These are phyloP conservation scores for Hippocampus mohnikei DNA, from an alignment of 2,113 vertebrate genomes.

Conservation along the genomic window DNA sequence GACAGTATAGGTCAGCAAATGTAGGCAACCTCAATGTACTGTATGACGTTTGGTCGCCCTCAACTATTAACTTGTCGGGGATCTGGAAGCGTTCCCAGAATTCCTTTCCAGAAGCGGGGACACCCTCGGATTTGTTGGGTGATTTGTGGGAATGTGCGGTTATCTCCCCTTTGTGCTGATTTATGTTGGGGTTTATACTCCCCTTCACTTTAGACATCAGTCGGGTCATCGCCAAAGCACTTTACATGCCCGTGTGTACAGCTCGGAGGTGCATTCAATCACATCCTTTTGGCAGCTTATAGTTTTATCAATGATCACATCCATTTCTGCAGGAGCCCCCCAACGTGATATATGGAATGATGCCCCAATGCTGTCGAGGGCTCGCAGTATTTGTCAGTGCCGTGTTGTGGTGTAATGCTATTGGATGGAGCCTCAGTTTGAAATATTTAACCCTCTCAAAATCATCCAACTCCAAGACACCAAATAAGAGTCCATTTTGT, in stretches of 20 bases:
- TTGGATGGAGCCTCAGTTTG: slow-evolving; percentile 11
- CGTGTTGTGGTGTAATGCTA: slow-evolving; percentile 3
- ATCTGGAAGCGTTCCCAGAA: slow-evolving; percentile 59
- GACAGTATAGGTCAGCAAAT: background rate
- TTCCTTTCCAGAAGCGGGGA: slow-evolving; percentile 42
- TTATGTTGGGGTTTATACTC: slow-evolving; percentile 62
- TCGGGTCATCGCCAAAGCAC: slow-evolving; percentile 61
- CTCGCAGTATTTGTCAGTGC: slow-evolving; percentile 7
- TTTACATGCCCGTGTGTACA: slow-evolving; percentile 59
- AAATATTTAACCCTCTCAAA: slow-evolving; percentile 24
- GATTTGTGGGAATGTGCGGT: slow-evolving; percentile 60
- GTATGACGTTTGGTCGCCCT: background rate
- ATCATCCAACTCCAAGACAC: slow-evolving; percentile 1
- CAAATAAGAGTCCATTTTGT: slow-evolving; percentile 9
- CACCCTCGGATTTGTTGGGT: slow-evolving; percentile 47
- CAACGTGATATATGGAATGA: slow-evolving; percentile 44
- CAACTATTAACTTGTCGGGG: slow-evolving; percentile 2
- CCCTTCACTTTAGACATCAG: slow-evolving; percentile 60
- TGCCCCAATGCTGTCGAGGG: slow-evolving; percentile 26
- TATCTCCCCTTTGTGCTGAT: slow-evolving; percentile 55
- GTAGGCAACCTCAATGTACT: background rate
- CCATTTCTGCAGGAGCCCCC: slow-evolving; percentile 50
- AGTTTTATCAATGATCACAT: slow-evolving; percentile 65
- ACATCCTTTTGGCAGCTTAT: slow-evolving; percentile 38
- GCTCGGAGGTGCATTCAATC: slow-evolving; percentile 58